Conservation (phyloP, 2,797 vertebrate species). For the Pseudocheirus occidentalis region DNA sequence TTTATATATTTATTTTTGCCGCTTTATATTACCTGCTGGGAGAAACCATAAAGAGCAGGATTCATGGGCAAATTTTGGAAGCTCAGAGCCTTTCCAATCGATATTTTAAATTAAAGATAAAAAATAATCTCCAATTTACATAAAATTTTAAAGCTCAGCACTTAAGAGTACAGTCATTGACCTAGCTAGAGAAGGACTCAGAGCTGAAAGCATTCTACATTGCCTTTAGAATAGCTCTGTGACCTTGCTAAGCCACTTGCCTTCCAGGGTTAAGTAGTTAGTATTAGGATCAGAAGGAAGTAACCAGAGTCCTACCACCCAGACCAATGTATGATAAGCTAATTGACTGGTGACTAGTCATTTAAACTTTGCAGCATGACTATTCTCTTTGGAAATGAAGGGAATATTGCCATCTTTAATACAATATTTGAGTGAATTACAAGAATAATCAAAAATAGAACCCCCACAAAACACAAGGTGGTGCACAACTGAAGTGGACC, state of each 20-base stretch:
- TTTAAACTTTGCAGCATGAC: not conserved
- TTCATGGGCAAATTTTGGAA: slow-evolving; percentile 38
- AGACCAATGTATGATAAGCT: not conserved
- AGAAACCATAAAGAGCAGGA: not conserved
- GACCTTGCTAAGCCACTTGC: not conserved
- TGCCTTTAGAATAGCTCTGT: not conserved
- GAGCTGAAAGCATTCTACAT: not conserved
- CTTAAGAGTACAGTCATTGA: not conserved
- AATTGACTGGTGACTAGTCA: not conserved
- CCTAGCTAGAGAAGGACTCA: slow-evolving; percentile 1
- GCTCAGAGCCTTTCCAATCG: not conserved
- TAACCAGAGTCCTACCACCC: slow-evolving; percentile 8
- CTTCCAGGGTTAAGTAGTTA: not conserved
- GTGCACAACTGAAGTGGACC: not conserved
- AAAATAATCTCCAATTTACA: slow-evolving; percentile 42
- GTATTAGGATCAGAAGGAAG: not conserved
- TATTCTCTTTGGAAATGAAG: not conserved
- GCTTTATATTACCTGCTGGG: not conserved
- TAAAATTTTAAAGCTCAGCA: slow-evolving; percentile 20
- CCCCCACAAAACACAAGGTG: not conserved
- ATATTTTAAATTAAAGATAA: slow-evolving; percentile 23
- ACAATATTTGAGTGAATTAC: not conserved
- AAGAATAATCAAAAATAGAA: fast-evolving
- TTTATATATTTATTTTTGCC: not conserved
- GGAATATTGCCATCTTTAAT: not conserved